These are phyloP conservation scores for Pterocles burchelli DNA, from an alignment of 2,113 vertebrate genomes.

Conservation along the genomic window DNA sequence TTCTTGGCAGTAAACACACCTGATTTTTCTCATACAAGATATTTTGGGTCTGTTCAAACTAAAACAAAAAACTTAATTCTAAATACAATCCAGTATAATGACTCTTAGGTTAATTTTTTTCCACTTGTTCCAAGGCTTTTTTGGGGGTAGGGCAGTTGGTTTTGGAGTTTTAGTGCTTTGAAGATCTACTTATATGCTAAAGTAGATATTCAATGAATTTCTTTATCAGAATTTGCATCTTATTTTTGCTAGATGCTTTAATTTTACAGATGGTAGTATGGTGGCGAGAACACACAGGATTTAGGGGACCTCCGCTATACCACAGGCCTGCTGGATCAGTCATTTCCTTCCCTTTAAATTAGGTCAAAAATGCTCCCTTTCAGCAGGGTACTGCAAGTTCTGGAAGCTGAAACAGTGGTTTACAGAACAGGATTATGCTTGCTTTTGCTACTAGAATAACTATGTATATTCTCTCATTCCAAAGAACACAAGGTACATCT, in stretches of 20 bases:
- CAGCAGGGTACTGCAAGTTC: not conserved
- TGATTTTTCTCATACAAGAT: not conserved
- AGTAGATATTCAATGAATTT: not conserved
- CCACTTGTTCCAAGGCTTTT: not conserved
- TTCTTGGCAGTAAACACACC: not conserved
- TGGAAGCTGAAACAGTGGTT: not conserved
- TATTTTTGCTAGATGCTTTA: not conserved
- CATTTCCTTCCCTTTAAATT: not conserved
- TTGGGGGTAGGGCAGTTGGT: accelerated
- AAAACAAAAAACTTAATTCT: not conserved
- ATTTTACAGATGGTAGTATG: not conserved
- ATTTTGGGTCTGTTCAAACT: not conserved
- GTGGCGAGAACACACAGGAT: not conserved
- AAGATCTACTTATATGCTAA: not conserved
- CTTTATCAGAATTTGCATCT: not conserved
- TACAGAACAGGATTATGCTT: not conserved
- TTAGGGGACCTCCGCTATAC: not conserved
- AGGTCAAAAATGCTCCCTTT: not conserved
- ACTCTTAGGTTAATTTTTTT: not conserved
- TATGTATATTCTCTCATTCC: not conserved
- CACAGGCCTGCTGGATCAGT: not conserved
- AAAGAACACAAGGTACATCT: not conserved
- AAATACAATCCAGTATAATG: not conserved
- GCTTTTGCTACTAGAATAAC: not conserved
- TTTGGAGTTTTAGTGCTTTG: not conserved